These are phyloP conservation scores for Drosophila saltans DNA, from an alignment of 1,140 invertebrate species.

Conservation along the genomic window DNA sequence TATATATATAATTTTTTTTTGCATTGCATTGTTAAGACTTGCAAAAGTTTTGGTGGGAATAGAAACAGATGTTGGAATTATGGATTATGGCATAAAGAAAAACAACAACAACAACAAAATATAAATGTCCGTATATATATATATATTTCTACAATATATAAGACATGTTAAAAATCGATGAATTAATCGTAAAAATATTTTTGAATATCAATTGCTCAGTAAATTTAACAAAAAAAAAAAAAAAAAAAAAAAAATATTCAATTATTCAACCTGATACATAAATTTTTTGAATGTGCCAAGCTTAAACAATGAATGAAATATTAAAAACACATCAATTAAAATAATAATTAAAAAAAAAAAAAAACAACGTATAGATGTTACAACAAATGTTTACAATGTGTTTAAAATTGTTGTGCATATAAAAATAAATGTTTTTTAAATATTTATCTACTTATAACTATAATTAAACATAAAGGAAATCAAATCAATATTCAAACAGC, in stretches of 20 bases:
- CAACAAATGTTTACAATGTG: constrained; percentile 11
- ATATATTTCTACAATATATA: constrained; percentile 9
- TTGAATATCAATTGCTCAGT: constrained; percentile 9
- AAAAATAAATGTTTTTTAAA: constrained; percentile 46
- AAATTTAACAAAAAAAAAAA: constrained; percentile 1
- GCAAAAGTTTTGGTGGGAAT: constrained; percentile 7
- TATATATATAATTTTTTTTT: neutral
- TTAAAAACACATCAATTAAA: constrained; percentile 14
- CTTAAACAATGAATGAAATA: constrained; percentile 12
- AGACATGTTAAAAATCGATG: constrained; percentile 9
- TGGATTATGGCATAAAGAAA: constrained; percentile 17
- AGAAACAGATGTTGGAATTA: neutral
- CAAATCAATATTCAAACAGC: neutral
- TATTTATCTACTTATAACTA: constrained; percentile 24
- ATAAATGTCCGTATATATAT: neutral
- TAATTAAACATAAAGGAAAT: constrained; percentile 6
- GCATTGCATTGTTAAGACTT: constrained; percentile 21
- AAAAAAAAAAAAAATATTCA: too few species aligned
- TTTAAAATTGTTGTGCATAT: constrained; percentile 9
- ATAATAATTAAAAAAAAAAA: neutral
- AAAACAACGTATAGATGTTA: neutral
- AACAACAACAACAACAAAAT: neutral
- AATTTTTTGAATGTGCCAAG: constrained; percentile 38
- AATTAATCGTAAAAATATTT: constrained; percentile 10
- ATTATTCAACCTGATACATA: neutral